These are phyloP conservation scores for Orius insidiosus DNA, from an alignment of 1,140 invertebrate genomes.

Conservation along the genomic window DNA sequence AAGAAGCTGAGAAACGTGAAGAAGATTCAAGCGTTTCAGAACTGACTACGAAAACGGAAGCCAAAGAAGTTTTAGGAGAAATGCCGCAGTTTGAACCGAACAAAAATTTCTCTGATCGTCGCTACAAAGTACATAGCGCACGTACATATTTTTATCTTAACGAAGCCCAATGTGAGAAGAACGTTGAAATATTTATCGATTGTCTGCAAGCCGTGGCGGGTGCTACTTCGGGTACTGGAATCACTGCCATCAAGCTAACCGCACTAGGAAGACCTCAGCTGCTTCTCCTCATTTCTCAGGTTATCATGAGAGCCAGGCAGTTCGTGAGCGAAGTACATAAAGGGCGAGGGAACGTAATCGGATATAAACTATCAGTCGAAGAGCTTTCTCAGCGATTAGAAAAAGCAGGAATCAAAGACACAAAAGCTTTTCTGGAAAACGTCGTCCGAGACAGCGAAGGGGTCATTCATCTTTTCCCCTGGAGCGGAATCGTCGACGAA, in stretches of 20 bases:
- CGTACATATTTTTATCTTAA: conserved; percentile 97
- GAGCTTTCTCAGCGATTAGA: conserved; percentile 75
- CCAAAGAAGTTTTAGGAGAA: conserved; percentile 18
- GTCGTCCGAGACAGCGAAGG: conserved; percentile 76
- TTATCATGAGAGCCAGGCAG: conserved; percentile 82
- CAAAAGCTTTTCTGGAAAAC: conserved; percentile 77
- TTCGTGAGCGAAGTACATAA: conserved; percentile 83
- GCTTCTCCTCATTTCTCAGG: conserved; percentile 90
- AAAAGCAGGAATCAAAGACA: conserved; percentile 48
- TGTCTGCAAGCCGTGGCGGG: conserved; percentile 91
- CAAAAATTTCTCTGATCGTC: conserved; percentile 84
- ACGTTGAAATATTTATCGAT: conserved; percentile 91
- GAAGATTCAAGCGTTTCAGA: conserved; percentile 51
- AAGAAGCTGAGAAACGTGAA: conserved; percentile 75
- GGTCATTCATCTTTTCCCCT: conserved; percentile 92
- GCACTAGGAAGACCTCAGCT: conserved; percentile 91
- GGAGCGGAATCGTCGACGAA: conserved; percentile 89
- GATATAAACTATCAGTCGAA: conserved; percentile 67
- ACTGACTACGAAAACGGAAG: background rate
- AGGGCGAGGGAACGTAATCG: conserved; percentile 56
- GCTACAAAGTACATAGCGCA: conserved; percentile 82
- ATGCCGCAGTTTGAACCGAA: conserved; percentile 78
- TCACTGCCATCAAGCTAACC: conserved; percentile 94
- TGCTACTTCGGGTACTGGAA: conserved; percentile 83
- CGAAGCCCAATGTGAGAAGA: conserved; percentile 93